These are phyloP conservation scores for Notiomystis cincta DNA, from an alignment of 2,113 vertebrate species.

Conservation along the genomic window DNA sequence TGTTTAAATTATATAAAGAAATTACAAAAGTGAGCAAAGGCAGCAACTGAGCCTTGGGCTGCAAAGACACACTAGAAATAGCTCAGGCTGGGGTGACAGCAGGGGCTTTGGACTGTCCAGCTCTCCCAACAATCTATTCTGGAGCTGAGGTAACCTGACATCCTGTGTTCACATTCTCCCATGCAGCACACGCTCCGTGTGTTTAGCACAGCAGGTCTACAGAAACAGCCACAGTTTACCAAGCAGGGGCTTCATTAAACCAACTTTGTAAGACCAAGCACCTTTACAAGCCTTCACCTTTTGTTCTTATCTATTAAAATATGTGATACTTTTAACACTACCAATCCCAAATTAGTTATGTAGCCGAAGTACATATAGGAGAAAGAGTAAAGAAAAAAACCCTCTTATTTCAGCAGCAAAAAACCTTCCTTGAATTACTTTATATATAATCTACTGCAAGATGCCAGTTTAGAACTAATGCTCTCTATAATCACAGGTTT, in stretches of 20 bases:
- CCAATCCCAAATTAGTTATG: not conserved
- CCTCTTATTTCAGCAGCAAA: not conserved
- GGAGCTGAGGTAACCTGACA: not conserved
- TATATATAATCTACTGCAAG: not conserved
- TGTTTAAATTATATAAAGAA: not conserved
- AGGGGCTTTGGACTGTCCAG: not conserved
- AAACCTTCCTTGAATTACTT: not conserved
- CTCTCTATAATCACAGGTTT: not conserved
- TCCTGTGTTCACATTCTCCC: accelerated
- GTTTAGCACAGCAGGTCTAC: not conserved
- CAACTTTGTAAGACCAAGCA: not conserved
- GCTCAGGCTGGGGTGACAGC: not conserved
- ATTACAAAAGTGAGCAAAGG: not conserved
- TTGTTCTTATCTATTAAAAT: not conserved
- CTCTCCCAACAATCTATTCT: not conserved
- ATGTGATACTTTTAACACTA: not conserved
- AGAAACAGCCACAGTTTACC: not conserved
- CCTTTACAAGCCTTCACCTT: not conserved
- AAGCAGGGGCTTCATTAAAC: not conserved
- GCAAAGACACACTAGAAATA: not conserved
- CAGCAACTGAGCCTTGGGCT: not conserved
- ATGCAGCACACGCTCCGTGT: not conserved
- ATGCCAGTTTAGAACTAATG: not conserved
- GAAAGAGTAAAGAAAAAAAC: not conserved
- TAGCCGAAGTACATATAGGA: accelerated